Evolutionary conservation across 2,113 vertebrate species (phyloP).

Genomic region (Eurypyga helias): DNA sequence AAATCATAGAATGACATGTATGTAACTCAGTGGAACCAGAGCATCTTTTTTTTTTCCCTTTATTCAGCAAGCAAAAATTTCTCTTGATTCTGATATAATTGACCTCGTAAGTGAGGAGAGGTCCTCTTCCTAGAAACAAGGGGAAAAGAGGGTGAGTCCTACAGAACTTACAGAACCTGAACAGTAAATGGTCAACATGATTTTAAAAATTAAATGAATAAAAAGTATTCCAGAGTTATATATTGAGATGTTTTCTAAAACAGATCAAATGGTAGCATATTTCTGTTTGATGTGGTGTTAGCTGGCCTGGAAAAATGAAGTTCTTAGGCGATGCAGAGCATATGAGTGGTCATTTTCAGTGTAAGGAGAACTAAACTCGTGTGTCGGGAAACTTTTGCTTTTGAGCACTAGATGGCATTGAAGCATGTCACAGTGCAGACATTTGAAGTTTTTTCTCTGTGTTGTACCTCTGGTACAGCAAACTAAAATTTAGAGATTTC

Average conservation of each 20-base stretch:
- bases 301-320: neutral
- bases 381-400: neutral
- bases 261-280: neutral
- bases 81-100: neutral
- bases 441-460: neutral
- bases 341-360: neutral
- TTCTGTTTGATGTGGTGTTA: neutral
- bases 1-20: neutral
- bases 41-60: neutral
- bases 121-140: neutral
- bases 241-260: neutral
- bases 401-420: constrained; percentile 56
- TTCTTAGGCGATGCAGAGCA: neutral
- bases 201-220: neutral
- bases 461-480: neutral
- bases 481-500: neutral
- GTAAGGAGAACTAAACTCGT: neutral
- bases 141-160: neutral
- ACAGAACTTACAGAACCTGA: neutral
- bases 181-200: neutral
- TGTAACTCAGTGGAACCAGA: neutral
- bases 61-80: neutral
- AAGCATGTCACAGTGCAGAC: neutral
- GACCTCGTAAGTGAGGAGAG: neutral
- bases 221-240: neutral